Base-by-base conservation (phyloP, 2,888 invertebrate genomes). In the Drosophila emarginata region DNA sequence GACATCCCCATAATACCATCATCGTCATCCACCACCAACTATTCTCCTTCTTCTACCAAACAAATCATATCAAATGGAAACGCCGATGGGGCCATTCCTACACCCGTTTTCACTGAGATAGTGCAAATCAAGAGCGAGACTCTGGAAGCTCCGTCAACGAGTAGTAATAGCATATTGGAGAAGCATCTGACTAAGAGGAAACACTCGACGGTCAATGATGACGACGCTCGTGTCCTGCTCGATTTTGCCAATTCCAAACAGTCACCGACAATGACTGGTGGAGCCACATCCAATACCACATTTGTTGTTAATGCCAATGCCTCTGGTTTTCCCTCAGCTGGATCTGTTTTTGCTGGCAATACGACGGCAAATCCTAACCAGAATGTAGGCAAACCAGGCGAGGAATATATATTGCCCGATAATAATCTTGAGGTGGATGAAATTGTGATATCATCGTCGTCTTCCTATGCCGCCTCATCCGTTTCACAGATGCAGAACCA, bases 161-260 rank as follows among this genome's bases (percentile, higher is more conserved):
- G 64, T 64, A 72, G 64, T 18, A 74, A 77, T 52, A 90, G 88
- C 69, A 90, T 90, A 9, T 68, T 90, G 37, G 90, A 90, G 61
- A 89, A 90, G 58, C 90, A 90, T 71, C 77, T 90, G 9, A 89
- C 82, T 14, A 76, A 61, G 15, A 72, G 74, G 18, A 76, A 84
- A 5, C 78, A 77, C 58, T 73, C 86, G 6, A 36, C 72, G 1
- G 80, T 73, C 14, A 85, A 85, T 36, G 90, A 86, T 50, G 90
- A 89, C 14, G 90, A 90, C 72, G 90, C 91, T 0, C 85, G 89
- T 1, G 90, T 90, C 0, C 61, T 90, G 28, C 77, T 90, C 2
- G 90, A 90, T 61, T 90, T 90, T 74, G 90, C 89, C 15, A 89
- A 88, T 52, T 90, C 90, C 0, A 90, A 88, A 65, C 89, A 89